phyloP scores from a whole-genome alignment of 2,797 vertebrate species.

The Pristis pectinata region DNA sequence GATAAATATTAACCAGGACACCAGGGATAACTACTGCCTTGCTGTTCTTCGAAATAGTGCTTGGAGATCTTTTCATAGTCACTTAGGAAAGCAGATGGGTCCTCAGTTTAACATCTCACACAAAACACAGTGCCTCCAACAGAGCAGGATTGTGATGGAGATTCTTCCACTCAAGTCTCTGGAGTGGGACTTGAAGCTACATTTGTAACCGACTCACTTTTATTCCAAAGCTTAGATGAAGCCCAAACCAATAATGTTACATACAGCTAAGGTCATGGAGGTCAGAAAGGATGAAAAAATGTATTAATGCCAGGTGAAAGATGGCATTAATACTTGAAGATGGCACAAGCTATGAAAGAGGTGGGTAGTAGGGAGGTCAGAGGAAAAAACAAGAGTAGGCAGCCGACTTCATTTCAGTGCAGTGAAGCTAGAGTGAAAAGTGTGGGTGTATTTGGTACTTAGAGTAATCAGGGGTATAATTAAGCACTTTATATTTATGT shows the following conservation, averaged over 20 bases:
- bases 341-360: not conserved
- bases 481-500: not conserved
- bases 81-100: no score
- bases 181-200: no score
- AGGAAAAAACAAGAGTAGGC: not conserved
- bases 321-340: not conserved
- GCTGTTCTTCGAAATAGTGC: no score
- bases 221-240: not conserved
- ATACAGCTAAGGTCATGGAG: not conserved
- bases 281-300: not conserved
- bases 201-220: no score
- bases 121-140: no score
- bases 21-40: no score
- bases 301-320: no score
- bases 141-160: no score
- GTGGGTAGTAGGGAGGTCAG: not conserved
- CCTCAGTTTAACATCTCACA: no score
- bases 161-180: no score
- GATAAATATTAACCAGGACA: no score
- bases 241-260: not conserved
- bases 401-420: not conserved
- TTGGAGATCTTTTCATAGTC: no score
- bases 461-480: not conserved
- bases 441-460: not conserved
- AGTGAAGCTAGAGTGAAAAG: not conserved